Conservation (phyloP, 2,797 vertebrate genomes). For the Halcyon chelicuti region DNA sequence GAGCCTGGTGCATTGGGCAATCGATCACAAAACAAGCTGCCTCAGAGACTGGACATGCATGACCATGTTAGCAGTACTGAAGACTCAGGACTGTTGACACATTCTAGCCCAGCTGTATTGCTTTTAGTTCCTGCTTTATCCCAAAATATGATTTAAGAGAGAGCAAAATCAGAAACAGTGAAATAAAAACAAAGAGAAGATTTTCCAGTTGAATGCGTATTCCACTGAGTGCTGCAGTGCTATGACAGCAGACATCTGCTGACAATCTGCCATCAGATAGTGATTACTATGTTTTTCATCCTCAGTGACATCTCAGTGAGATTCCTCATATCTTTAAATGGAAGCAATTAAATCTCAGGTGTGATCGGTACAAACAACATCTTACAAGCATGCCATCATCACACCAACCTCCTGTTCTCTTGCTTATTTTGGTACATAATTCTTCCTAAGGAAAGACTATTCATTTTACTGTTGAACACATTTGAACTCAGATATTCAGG, state of each 20-base stretch:
- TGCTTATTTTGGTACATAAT: neutral
- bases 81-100: neutral
- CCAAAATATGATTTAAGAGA: neutral
- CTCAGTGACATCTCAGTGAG: neutral
- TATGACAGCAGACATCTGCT: neutral
- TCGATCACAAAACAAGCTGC: neutral
- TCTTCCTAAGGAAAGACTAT: neutral
- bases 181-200: neutral
- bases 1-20: rapidly evolving
- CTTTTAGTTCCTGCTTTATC: neutral
- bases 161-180: neutral
- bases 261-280: neutral
- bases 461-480: neutral
- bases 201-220: neutral
- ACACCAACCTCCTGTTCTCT: neutral
- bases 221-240: neutral
- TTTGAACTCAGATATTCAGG: neutral
- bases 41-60: neutral
- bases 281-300: neutral
- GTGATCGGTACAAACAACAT: neutral
- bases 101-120: neutral
- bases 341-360: slow-evolving; percentile 31
- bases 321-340: slow-evolving; percentile 4
- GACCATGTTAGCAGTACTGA: rapidly evolving
- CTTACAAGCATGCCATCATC: neutral